These are phyloP conservation scores for Acronicta psi DNA, from an alignment of 2,888 invertebrate species.

Conservation along the genomic window DNA sequence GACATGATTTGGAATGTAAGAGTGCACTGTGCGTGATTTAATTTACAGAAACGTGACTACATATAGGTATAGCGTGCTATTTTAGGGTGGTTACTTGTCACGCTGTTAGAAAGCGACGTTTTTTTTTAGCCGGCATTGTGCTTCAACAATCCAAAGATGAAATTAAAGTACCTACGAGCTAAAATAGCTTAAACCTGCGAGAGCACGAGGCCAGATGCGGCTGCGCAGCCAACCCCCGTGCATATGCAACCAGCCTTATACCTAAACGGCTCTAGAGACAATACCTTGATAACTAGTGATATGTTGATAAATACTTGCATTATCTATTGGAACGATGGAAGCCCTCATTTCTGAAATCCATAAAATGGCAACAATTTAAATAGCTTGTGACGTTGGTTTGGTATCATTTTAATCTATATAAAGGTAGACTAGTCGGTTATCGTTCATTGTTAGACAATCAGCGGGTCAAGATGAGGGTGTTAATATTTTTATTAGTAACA, in stretches of 20 bases:
- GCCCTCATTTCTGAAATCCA: conserved; percentile 57
- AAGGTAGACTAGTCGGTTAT: conserved; percentile 56
- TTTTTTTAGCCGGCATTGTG: too few relatives aligned
- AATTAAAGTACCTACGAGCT: too few relatives aligned
- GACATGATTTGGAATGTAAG: not conserved
- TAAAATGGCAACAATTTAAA: conserved; percentile 58
- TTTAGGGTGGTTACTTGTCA: not conserved
- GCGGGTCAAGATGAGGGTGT: conserved; percentile 71
- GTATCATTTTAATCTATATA: conserved; percentile 61
- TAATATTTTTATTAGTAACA: conserved; percentile 64
- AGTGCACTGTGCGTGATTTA: not conserved
- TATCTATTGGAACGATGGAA: conserved; percentile 26
- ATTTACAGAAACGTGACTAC: not conserved
- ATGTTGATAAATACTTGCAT: conserved; percentile 8
- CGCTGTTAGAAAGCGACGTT: too few relatives aligned
- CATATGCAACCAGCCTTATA: not conserved
- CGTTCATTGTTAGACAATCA: conserved; percentile 55
- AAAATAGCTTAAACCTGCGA: too few relatives aligned
- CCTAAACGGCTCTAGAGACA: too few relatives aligned
- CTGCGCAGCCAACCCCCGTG: not conserved
- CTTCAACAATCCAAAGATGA: too few relatives aligned
- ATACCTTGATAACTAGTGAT: conserved; percentile 3
- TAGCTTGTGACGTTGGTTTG: conserved; percentile 42
- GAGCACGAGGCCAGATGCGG: too few relatives aligned
- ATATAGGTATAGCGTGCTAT: not conserved